A percentile compares a stretch with the other conserved stretches of the same genome.
Conservation (phyloP, 53 echinoderm and acorn worm species). For the Actinopyga echinites region DNA sequence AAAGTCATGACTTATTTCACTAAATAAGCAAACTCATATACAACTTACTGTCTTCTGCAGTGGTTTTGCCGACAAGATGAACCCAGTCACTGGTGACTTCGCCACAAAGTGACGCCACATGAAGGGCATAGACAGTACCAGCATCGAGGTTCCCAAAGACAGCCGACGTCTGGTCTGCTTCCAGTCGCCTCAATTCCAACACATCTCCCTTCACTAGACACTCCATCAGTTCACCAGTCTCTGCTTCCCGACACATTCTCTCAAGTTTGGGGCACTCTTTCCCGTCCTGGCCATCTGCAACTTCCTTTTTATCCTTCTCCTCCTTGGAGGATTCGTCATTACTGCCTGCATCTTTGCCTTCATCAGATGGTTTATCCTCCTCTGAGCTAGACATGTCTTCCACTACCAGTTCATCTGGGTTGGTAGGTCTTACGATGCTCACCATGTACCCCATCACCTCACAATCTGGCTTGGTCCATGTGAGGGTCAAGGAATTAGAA, state of each 20-base stretch:
- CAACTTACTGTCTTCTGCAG: constrained; percentile 32
- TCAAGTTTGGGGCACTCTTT: background rate
- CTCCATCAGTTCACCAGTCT: constrained; percentile 9
- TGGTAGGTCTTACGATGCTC: constrained; percentile 12
- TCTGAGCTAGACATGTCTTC: background rate
- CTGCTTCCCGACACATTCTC: constrained; percentile 15
- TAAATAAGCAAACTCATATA: no score
- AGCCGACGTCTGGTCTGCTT: constrained; percentile 16
- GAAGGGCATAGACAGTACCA: constrained; percentile 9
- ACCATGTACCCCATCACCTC: constrained; percentile 56
- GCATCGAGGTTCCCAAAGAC: constrained; percentile 22
- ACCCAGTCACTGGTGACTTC: constrained; percentile 46
- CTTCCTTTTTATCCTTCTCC: background rate
- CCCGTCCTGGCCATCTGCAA: background rate
- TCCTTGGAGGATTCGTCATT: background rate
- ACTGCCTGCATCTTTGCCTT: background rate
- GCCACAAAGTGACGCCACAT: constrained; percentile 26
- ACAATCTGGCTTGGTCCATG: constrained; percentile 70
- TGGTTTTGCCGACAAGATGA: constrained; percentile 33
- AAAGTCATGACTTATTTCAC: no score
- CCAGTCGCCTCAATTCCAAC: background rate
- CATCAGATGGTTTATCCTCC: background rate
- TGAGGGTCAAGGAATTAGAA: constrained; percentile 23
- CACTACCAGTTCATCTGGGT: background rate
- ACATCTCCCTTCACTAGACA: constrained; percentile 26